Evolutionary conservation across 2,888 invertebrate genomes (phyloP), one percentile per base, ranked within the genome.

Genomic region (Eueremaeus valkanovi): DNA sequence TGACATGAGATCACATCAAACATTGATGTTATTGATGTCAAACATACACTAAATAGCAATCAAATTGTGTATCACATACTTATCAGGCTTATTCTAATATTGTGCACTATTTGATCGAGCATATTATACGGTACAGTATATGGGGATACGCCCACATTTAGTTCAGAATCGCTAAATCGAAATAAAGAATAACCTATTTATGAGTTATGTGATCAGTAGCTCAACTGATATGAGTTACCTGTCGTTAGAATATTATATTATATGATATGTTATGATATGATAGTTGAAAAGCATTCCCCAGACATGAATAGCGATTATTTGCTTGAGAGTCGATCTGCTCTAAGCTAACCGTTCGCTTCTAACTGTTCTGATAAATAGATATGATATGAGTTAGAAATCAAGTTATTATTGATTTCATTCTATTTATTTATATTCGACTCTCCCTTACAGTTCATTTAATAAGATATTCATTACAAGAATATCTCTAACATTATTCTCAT

Each of bases 141-240:
- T 36, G 36, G 18, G 9, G 5, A 1, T 13, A 21, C 61, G 61
- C 61, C 61, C 31, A 61, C 61, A 61, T 61, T n/a, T 13, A 29
- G 31, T 61, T 61, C 16, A 8, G 18, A 13, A 18, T 29, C 21
- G 16, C n/a, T n/a, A n/a, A 31, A 29, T 61, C 16, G 31, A 13
- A 61, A 27, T 61, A 29, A 61, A n/a, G 31, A 31, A 31, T 61
- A 16, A 61, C 29, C 61, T 61, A 61, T 61, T 61, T 61, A 61
- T 61, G 27, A 61, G 61, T 61, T 29, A 29, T n/a, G n/a, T n/a
- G n/a, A 51, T 51, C n/a, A 51, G 51, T 51, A 21, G 51, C 61
- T 21, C 61, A 13, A 61, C 29, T 9, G 29, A 5, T 61, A 61
- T 61, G 21, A 61, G 61, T 29, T 29, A 27, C 61, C 29, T 61